Conservation (phyloP, 2,888 invertebrate genomes). For the Prenolepis imparis region DNA sequence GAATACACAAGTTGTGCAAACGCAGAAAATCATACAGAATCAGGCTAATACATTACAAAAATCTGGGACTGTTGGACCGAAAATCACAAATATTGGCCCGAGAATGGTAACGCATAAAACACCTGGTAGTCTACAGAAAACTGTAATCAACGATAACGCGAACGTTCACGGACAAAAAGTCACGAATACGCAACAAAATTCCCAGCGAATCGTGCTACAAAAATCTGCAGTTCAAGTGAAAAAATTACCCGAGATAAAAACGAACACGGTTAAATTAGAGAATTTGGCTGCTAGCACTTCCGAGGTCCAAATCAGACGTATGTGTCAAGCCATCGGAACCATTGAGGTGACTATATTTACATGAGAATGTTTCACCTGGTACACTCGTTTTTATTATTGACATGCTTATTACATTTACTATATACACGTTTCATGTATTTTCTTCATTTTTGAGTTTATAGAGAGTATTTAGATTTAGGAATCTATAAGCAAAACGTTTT, state of each 20-base stretch:
- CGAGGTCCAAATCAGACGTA: constrained; percentile 86
- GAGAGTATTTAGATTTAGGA: neutral
- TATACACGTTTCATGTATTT: neutral
- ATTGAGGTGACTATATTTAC: constrained; percentile 86
- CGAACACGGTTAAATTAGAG: constrained; percentile 86
- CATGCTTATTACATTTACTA: constrained; percentile 5
- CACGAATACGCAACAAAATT: constrained; percentile 71
- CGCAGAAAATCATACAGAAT: constrained; percentile 63
- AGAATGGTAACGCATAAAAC: constrained; percentile 77
- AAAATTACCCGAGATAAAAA: constrained; percentile 78
- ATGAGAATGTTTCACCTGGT: constrained; percentile 64
- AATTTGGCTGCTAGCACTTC: constrained; percentile 87
- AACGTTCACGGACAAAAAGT: constrained; percentile 67
- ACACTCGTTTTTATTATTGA: neutral
- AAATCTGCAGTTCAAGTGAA: constrained; percentile 67
- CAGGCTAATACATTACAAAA: constrained; percentile 61
- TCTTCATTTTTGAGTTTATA: neutral
- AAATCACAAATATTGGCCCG: constrained; percentile 55
- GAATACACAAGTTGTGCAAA: constrained; percentile 27
- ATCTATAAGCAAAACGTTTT: neutral
- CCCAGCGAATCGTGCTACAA: constrained; percentile 79
- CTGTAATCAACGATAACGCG: constrained; percentile 62
- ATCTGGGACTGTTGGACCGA: constrained; percentile 49
- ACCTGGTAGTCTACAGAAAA: constrained; percentile 62
- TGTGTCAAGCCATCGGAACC: constrained; percentile 87